A percentile compares a stretch with the other conserved stretches of the same genome.
Conservation (phyloP, 2,797 vertebrate species). For the Parotocinclus haroldoi region DNA sequence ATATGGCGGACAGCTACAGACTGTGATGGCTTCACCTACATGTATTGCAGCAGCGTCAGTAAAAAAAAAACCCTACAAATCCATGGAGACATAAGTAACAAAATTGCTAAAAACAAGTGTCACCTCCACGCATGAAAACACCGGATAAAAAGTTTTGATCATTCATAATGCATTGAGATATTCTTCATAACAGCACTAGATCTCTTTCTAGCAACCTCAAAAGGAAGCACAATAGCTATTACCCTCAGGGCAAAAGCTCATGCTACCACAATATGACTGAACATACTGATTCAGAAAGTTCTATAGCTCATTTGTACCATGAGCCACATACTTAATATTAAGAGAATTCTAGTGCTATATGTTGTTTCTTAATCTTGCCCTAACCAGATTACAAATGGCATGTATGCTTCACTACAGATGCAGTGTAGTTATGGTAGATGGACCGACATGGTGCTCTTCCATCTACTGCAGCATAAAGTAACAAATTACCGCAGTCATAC, state of each 20-base stretch:
- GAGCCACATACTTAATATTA: neutral
- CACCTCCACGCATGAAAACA: neutral
- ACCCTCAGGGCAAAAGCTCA: neutral
- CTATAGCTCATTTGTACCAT: neutral
- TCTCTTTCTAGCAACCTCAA: neutral
- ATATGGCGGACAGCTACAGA: slow-evolving; percentile 6
- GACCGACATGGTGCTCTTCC: neutral
- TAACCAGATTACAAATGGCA: slow-evolving; percentile 12
- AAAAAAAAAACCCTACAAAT: neutral
- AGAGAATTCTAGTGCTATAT: neutral
- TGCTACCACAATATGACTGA: neutral
- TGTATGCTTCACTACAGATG: slow-evolving; percentile 12
- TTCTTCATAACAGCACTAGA: neutral
- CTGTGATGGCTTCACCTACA: slow-evolving; percentile 13
- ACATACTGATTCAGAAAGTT: slow-evolving; percentile 9
- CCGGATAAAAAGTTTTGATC: too few species aligned
- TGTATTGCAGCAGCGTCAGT: slow-evolving; percentile 21
- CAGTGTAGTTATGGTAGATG: slow-evolving; percentile 5
- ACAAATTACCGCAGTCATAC: slow-evolving; percentile 13
- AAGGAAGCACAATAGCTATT: slow-evolving; percentile 4
- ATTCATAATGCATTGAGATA: too few species aligned
- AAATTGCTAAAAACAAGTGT: slow-evolving; percentile 7
- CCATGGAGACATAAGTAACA: slow-evolving; percentile 29
- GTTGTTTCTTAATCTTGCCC: slow-evolving; percentile 13
- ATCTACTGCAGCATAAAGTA: slow-evolving; percentile 9